Percentiles rank a stretch among this genome's conserved stretches.
phyloP scores from a whole-genome alignment of 1,140 invertebrate genomes.

The Dendrolimus kikuchii region DNA sequence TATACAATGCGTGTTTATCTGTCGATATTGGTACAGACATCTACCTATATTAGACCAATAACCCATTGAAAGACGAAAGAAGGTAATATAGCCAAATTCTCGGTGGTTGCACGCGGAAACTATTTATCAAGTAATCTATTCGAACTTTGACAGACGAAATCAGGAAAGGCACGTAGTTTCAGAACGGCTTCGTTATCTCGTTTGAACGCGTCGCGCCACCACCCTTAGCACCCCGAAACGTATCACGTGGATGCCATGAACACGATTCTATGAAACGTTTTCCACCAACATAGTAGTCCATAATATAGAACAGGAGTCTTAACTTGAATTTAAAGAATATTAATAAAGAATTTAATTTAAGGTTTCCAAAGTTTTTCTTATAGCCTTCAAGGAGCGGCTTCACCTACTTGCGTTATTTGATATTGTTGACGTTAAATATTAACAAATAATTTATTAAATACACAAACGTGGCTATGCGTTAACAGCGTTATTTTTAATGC shows the following conservation, averaged over 20 bases:
- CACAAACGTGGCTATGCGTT: no score
- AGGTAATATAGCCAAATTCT: neutral
- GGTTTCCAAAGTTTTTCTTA: no score
- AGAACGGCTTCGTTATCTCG: slow-evolving; percentile 28
- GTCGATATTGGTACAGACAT: no score
- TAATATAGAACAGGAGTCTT: no score
- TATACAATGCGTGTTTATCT: no score
- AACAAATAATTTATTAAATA: no score
- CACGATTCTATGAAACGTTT: slow-evolving; percentile 1
- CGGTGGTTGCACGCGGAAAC: slow-evolving; percentile 5
- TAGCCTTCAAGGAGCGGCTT: no score
- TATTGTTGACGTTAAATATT: no score
- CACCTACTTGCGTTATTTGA: no score
- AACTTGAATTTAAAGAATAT: neutral
- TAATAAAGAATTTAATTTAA: no score
- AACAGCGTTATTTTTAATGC: no score
- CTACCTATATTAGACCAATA: neutral
- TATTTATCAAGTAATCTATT: slow-evolving; percentile 29
- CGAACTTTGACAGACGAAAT: slow-evolving; percentile 22
- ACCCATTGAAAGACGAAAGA: neutral
- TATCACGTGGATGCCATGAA: slow-evolving; percentile 10
- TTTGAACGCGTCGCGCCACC: slow-evolving; percentile 17
- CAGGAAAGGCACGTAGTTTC: slow-evolving; percentile 18
- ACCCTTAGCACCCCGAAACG: slow-evolving; percentile 3
- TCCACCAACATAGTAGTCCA: neutral